A percentile compares a stretch with the other conserved stretches of the same genome.
phyloP scores from a whole-genome alignment of 1,140 invertebrate species.

The Camponotus vicinus region DNA sequence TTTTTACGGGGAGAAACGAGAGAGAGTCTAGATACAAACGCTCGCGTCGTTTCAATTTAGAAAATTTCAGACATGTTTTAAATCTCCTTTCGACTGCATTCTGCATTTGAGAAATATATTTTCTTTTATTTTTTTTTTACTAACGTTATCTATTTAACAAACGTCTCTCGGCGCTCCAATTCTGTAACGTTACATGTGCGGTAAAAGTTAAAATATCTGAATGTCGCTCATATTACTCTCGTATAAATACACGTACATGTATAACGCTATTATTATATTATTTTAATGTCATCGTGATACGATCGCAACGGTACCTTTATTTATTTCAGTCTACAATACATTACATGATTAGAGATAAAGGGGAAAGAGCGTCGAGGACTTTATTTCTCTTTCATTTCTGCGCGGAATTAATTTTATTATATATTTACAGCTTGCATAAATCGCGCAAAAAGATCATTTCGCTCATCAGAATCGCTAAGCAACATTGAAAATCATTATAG shows the following conservation, averaged over 20 bases:
- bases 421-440: not conserved
- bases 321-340: constrained; percentile 12
- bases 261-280: not conserved
- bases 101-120: not conserved
- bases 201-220: not conserved
- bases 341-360: not conserved
- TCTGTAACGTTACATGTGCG: not conserved
- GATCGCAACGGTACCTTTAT: not conserved
- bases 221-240: not conserved
- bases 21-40: not conserved
- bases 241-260: not conserved
- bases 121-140: not conserved
- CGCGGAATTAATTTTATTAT: not conserved
- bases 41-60: not conserved
- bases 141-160: not conserved
- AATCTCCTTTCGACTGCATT: not conserved
- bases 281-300: not conserved
- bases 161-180: not conserved
- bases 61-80: not conserved
- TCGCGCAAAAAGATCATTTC: not conserved
- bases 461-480: not conserved
- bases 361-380: not conserved
- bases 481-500: not conserved
- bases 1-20: not conserved
- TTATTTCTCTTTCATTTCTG: not conserved